These are phyloP conservation scores for Acanthurus tractus DNA, from an alignment of 2,797 vertebrate genomes.

Conservation along the genomic window DNA sequence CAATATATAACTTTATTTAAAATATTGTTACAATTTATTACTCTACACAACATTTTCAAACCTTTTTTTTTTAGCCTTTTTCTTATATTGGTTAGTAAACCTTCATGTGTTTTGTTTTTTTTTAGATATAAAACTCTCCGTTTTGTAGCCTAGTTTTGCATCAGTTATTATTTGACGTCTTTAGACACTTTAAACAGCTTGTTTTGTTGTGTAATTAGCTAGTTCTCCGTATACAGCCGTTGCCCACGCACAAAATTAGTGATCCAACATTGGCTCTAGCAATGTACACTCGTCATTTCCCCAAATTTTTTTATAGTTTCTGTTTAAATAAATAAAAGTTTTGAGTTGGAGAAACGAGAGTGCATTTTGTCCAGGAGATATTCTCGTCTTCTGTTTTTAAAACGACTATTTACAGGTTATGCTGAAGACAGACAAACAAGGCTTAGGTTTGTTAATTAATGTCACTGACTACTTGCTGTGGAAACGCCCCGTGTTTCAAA, in stretches of 20 bases:
- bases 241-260: constrained; percentile 45
- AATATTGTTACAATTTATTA: constrained; percentile 99
- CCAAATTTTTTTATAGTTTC: constrained; percentile 63
- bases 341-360: constrained; percentile 77
- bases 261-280: constrained; percentile 48
- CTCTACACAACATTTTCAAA: constrained; percentile 93
- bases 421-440: constrained; percentile 69
- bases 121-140: constrained; percentile 85
- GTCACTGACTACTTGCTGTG: constrained; percentile 47
- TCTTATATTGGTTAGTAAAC: constrained; percentile 84
- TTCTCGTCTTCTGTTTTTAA: constrained; percentile 59
- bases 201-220: constrained; percentile 51
- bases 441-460: constrained; percentile 55
- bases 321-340: constrained; percentile 85
- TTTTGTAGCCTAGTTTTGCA: constrained; percentile 65
- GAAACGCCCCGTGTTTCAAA: constrained; percentile 56
- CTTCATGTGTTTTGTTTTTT: constrained; percentile 76
- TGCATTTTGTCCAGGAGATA: constrained; percentile 80
- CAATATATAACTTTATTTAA: constrained; percentile 99
- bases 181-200: constrained; percentile 66
- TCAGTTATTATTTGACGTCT: constrained; percentile 74
- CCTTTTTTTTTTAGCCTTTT: constrained; percentile 72
- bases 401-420: constrained; percentile 82
- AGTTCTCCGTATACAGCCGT: constrained; percentile 28
- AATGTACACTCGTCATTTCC: constrained; percentile 57